A percentile compares a stretch with the other conserved stretches of the same genome.
Evolutionary conservation across 2,888 invertebrate genomes (phyloP).

Genomic region (Proisotoma minuta): DNA sequence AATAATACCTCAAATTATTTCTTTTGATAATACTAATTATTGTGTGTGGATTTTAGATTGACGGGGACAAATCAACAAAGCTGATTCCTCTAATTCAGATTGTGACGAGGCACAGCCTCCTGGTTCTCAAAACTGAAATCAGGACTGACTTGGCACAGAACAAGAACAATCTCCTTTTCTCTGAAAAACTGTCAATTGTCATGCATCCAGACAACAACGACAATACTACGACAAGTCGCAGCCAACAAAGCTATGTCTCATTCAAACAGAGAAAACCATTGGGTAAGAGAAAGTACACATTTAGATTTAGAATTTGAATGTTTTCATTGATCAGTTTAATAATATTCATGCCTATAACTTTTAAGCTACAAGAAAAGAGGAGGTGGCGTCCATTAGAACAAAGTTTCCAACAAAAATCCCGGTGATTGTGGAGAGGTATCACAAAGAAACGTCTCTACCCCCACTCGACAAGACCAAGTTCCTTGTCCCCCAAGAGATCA

Average conservation of each 20-base stretch:
- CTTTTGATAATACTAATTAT: too few species aligned
- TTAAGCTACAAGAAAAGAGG: constrained; percentile 66
- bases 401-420: constrained; percentile 78
- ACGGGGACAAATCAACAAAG: too few species aligned
- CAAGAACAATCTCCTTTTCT: neutral
- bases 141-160: constrained; percentile 12
- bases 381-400: constrained; percentile 69
- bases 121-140: constrained; percentile 20
- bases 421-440: constrained; percentile 75
- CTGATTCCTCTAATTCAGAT: constrained; percentile 36
- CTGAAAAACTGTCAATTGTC: neutral
- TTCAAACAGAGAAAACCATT: constrained; percentile 44
- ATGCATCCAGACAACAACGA: constrained; percentile 42
- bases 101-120: constrained; percentile 37
- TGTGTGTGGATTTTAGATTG: too few species aligned
- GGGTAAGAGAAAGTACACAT: constrained; percentile 27
- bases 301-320: too few species aligned
- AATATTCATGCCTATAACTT: too few species aligned
- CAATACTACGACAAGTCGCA: constrained; percentile 27
- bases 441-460: constrained; percentile 71
- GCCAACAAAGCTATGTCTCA: constrained; percentile 31
- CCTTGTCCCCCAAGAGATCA: constrained; percentile 80
- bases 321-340: too few species aligned
- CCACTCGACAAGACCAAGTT: constrained; percentile 78
- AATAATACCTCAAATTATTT: too few species aligned